Percentiles rank a stretch among this genome's conserved stretches.
Conservation (phyloP, 2,888 invertebrate species). For the Tolmerus cingulatus region DNA sequence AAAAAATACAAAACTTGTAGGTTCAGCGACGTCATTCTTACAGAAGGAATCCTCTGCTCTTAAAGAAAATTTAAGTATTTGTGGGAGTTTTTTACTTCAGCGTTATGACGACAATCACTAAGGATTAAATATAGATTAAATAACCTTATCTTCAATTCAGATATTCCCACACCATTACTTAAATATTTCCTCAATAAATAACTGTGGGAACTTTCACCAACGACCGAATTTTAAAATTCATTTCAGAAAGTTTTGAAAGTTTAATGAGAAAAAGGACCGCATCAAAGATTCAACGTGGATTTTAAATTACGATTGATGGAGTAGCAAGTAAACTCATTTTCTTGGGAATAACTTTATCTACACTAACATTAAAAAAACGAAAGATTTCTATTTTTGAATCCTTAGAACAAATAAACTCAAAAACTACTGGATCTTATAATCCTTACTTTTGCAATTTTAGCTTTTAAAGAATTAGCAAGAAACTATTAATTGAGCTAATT, state of each 20-base stretch:
- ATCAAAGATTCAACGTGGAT: neutral
- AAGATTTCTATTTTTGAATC: no score
- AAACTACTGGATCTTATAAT: no score
- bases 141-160: neutral
- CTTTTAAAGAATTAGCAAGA: no score
- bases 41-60: neutral
- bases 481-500: neutral
- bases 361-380: no score
- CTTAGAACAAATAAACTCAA: no score
- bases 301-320: neutral
- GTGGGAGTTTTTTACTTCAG: neutral
- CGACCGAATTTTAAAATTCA: neutral
- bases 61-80: neutral
- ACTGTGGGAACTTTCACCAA: neutral
- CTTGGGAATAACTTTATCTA: neutral
- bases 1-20: neutral
- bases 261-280: neutral
- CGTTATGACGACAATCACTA: neutral
- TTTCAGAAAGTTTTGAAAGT: neutral
- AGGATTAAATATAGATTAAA: neutral
- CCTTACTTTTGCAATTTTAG: no score
- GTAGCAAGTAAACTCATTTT: neutral
- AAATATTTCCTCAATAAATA: neutral
- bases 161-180: neutral
- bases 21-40: neutral